Conservation (phyloP, 2,113 vertebrate genomes). For the Leiothrix lutea region DNA sequence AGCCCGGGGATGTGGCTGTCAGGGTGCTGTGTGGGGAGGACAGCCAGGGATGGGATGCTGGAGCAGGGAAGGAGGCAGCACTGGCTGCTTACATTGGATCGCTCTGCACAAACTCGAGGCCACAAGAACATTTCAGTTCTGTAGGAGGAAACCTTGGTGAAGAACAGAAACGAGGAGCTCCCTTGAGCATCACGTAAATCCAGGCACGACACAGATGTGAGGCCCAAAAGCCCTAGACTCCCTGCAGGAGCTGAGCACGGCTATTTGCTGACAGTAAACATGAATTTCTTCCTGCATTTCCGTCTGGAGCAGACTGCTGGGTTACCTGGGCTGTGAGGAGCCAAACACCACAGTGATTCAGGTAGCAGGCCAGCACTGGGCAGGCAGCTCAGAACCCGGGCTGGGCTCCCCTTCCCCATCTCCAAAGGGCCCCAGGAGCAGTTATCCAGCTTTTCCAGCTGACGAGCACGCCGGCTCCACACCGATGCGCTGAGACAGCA, state of each 20-base stretch:
- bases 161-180: not conserved
- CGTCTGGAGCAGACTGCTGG: not conserved
- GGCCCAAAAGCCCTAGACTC: not conserved
- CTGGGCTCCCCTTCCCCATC: not conserved
- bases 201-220: not conserved
- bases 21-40: not conserved
- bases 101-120: not conserved
- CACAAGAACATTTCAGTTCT: not conserved
- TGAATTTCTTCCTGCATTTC: not conserved
- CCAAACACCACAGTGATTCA: not conserved
- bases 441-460: not conserved
- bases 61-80: not conserved
- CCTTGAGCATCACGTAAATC: not conserved
- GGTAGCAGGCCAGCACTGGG: not conserved
- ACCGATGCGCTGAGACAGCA: constrained; percentile 33
- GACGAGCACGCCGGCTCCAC: not conserved
- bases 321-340: not conserved
- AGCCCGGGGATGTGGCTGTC: fast-evolving
- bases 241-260: not conserved
- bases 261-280: constrained; percentile 12
- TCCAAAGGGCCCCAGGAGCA: not conserved
- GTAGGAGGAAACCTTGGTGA: not conserved
- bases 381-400: not conserved
- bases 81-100: not conserved
- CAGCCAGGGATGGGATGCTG: fast-evolving